Conservation (phyloP, 2,888 invertebrate species). For the Theodoxus fluviatilis region DNA sequence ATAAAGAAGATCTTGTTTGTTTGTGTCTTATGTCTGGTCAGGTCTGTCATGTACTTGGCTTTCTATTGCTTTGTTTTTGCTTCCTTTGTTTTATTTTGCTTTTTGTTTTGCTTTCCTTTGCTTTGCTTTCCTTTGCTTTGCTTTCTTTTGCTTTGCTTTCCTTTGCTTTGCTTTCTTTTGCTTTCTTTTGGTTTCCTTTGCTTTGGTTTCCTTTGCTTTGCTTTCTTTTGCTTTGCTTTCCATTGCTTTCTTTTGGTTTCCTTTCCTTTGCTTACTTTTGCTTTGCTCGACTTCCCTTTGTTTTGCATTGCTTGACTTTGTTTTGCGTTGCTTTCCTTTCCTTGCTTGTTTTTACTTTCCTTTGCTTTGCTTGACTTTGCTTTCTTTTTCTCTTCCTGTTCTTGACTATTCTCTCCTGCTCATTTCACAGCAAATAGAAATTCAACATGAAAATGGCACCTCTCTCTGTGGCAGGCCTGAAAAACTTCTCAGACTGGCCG, state of each 20-base stretch:
- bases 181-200: neutral
- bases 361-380: neutral
- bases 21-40: too few species aligned
- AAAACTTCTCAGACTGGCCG: constrained; percentile 68
- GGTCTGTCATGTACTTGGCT: too few species aligned
- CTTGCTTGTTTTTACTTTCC: neutral
- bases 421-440: neutral
- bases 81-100: too few species aligned
- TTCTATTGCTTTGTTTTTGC: too few species aligned
- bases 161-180: neutral
- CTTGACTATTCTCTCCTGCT: too few species aligned
- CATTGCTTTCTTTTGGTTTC: too few species aligned
- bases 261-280: too few species aligned
- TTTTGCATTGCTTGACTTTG: too few species aligned
- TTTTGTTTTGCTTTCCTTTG: too few species aligned
- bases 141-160: neutral
- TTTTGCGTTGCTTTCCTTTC: neutral
- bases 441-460: neutral
- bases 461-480: constrained; percentile 53
- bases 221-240: too few species aligned
- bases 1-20: too few species aligned
- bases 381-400: neutral
- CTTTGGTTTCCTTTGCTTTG: neutral
- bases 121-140: neutral
- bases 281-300: too few species aligned